Base-by-base conservation (phyloP, 2,113 vertebrate species). In the Bagarius yarrelli region DNA sequence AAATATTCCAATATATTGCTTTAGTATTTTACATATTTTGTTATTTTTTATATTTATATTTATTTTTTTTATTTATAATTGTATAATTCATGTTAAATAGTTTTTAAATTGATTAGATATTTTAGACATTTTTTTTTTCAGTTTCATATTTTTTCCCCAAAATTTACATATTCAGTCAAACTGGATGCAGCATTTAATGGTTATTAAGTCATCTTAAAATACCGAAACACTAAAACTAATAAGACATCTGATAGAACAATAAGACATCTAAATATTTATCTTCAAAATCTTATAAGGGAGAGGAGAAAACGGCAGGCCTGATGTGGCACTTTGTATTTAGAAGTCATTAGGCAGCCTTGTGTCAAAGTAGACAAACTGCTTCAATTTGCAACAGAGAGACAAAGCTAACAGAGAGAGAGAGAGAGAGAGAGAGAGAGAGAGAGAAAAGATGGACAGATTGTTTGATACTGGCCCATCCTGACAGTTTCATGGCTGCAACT, bases 321-420 rank as follows among this genome's bases (percentile, higher is more conserved):
- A 84, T 78, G 59, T 76, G 83, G 53, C 52, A 79, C 70, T 76
- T 81, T 36, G 72, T 73, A 76, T 82, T 72, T 56, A 82, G 61
- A 66, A 81, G 80, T 69, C 66, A 59, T 83, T 83, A 84, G 72
- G 47, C 30, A 75, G 67, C 40, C 60, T 59, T 64, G 69, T 86
- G 59, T 79, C 81, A 77, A 71, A 64, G 76, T 60, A 70, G 73
- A 83, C 57, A 59, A 84, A 81, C 30, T 56, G 57, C 63, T 66
- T 12, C 32, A 50, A 79, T 57, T n/a, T 34, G 32, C 67, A 27
- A 50, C 67, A 50, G 14, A 72, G 78, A 70, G 27, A 76, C 15
- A 61, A 52, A 57, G 30, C 18, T 34, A 79, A 30, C 67, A 64
- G 59, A 71, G 50, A 8, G 14, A 52, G 67, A 32, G 27, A 27